phyloP scores from a whole-genome alignment of 2,797 vertebrate genomes.

The Fringilla coelebs region DNA sequence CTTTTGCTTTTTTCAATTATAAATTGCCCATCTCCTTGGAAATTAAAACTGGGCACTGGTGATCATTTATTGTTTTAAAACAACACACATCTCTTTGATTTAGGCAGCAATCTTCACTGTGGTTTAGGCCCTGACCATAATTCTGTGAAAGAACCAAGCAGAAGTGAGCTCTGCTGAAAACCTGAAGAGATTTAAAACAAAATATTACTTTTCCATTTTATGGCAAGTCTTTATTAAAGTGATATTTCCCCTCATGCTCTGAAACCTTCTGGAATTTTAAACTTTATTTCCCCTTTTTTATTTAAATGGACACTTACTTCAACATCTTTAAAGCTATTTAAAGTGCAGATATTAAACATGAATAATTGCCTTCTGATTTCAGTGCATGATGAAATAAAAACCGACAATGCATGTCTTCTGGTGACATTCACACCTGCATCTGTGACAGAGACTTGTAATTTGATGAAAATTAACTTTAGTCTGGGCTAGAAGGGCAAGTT shows the following conservation, averaged over 20 bases:
- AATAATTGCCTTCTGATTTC: constrained; percentile 48
- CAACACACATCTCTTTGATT: not conserved
- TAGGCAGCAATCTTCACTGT: not conserved
- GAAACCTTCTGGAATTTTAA: constrained; percentile 5
- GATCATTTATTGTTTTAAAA: not conserved
- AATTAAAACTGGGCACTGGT: not conserved
- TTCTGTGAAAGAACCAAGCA: not conserved
- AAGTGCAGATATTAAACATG: constrained; percentile 41
- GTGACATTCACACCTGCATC: constrained; percentile 45
- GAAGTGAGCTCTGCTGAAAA: not conserved
- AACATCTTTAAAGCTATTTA: constrained; percentile 49
- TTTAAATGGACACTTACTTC: constrained; percentile 38
- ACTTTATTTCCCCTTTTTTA: constrained; percentile 39
- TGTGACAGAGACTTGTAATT: not conserved
- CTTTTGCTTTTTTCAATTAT: not conserved
- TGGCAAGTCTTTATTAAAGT: not conserved
- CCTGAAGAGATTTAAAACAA: not conserved
- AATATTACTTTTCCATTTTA: constrained; percentile 27
- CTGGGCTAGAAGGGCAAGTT: not conserved
- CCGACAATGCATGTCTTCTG: constrained; percentile 34
- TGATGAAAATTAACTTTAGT: constrained; percentile 47
- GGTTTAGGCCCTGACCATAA: not conserved
- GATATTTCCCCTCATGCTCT: not conserved
- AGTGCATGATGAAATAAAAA: constrained; percentile 40
- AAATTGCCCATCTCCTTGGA: not conserved